Conservation (phyloP, 2,113 vertebrate genomes). For the Bubalus kerabau region DNA sequence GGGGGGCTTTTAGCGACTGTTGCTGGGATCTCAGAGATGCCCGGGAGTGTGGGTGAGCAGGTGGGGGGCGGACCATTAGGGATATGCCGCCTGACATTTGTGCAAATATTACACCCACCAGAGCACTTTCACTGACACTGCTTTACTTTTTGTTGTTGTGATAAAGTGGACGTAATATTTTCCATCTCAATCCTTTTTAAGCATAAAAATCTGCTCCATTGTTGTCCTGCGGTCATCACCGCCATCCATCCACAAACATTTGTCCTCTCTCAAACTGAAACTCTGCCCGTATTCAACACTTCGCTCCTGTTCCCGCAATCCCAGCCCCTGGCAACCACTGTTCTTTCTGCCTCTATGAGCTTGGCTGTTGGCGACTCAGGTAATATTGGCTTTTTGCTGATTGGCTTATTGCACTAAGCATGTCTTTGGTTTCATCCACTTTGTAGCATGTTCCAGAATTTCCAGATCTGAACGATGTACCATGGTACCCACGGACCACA, state of each 20-base stretch:
- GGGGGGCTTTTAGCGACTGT: background rate
- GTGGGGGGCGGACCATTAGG: background rate
- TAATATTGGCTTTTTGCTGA: background rate
- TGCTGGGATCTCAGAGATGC: background rate
- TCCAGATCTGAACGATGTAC: background rate
- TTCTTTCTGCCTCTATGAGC: background rate
- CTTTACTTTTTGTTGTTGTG: background rate
- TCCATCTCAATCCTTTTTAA: background rate
- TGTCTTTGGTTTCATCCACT: background rate
- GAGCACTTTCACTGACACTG: background rate
- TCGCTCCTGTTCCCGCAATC: rapidly evolving
- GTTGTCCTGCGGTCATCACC: background rate
- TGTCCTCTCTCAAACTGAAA: background rate
- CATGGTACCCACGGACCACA: rapidly evolving
- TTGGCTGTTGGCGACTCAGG: background rate
- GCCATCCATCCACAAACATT: background rate
- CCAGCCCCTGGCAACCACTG: background rate
- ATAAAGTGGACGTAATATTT: background rate
- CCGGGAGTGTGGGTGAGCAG: background rate
- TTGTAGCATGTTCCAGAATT: background rate
- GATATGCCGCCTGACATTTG: background rate
- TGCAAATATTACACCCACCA: background rate
- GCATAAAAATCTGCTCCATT: too few species aligned
- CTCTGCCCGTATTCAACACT: background rate
- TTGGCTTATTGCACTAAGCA: background rate